phyloP scores from a whole-genome alignment of 2,888 invertebrate species.

The Sepiola atlantica region DNA sequence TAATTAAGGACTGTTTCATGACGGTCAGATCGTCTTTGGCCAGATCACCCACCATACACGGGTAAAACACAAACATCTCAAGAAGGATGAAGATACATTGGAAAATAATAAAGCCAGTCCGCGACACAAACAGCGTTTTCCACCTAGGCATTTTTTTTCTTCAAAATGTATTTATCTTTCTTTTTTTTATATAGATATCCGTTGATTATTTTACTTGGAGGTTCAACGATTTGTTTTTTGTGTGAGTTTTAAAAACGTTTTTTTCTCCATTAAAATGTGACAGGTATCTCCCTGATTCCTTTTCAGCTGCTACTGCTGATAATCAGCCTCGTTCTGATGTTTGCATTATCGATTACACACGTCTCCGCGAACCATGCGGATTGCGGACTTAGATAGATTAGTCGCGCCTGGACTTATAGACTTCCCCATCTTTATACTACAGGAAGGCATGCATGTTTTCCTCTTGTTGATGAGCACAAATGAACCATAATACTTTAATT shows the following conservation, averaged over 20 bases:
- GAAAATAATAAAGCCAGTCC: conserved; percentile 41
- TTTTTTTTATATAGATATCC: not conserved
- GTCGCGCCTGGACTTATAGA: not conserved
- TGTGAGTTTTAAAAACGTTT: not conserved
- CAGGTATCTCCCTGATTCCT: not conserved
- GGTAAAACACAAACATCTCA: conserved; percentile 41
- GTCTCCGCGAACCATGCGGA: not conserved
- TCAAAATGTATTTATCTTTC: not conserved
- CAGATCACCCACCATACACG: not conserved
- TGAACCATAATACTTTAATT: no score
- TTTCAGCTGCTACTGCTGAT: not conserved
- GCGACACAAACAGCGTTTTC: not conserved
- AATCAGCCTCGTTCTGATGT: not conserved
- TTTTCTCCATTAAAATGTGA: not conserved
- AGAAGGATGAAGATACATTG: conserved; percentile 34
- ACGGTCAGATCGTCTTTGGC: not conserved
- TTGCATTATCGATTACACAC: not conserved
- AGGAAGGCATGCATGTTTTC: no score
- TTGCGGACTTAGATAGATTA: not conserved
- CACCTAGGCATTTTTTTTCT: conserved; percentile 11
- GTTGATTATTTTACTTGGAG: not conserved
- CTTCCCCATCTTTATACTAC: no score
- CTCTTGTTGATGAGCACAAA: no score
- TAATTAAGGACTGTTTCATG: not conserved
- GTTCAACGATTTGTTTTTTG: not conserved